Base-by-base conservation (phyloP, 2,888 invertebrate genomes). In the Drosophila neoperkinsi region DNA sequence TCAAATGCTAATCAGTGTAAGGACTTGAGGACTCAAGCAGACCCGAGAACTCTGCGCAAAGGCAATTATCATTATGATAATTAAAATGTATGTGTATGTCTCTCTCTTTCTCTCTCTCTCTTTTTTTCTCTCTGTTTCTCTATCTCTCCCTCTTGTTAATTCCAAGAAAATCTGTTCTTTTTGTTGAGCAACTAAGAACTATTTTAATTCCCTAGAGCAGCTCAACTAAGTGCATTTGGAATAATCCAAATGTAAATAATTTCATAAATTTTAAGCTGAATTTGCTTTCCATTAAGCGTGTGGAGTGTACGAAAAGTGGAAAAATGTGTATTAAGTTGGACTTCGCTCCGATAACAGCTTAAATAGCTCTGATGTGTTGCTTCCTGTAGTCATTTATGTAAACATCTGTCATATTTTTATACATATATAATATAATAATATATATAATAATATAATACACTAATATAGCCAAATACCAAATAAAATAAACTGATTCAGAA, bases 1-100 rank as follows among this genome's bases (percentile, higher is more conserved):
- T 66, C 73, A 75, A 79, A 71, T 82, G 77, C 67, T 59, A 65
- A 70, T 57, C 62, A 68, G 60, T 66, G 69, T 38, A 16, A 50
- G 33, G 43, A 57, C 41, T 21, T 33, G 16, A 53, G 56, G 46
- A 56, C 56, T 18, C 38, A 28, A 18, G 13, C 50, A 36, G 28
- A 28, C 57, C 34, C 4, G 18, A 31, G 55, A 13, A 43, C 43
- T 50, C 21, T 9, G 57, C 53, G 68, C 64, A 60, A 68, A 85
- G 77, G 70, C 62, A 82, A 82, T 85, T 84, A 83, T 87, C 79
- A 88, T 84, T 72, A 88, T 88, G 83, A 80, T 84, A 88, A 85
- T 85, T 88, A 86, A 86, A 84, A 88, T 86, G 76, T 76, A 86
- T 80, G 75, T 71, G 75, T 68, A 55, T 13, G 66, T 57, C 21